Conservation (phyloP, 2,797 vertebrate genomes). For the Protosalanx chinensis region DNA sequence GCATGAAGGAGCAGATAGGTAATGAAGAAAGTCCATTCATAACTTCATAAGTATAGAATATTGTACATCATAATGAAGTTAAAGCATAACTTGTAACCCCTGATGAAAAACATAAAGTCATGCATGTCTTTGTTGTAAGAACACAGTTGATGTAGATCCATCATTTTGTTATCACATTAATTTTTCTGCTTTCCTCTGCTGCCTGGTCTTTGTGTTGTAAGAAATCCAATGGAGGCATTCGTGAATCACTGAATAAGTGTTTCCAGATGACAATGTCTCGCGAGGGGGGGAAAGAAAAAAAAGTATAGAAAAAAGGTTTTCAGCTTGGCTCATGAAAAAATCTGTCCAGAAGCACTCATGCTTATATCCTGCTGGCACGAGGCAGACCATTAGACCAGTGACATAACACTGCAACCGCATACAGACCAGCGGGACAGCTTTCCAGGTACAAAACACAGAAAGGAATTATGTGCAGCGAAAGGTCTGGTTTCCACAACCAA, state of each 20-base stretch:
- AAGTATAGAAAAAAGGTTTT: conserved; percentile 53
- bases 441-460: background rate
- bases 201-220: conserved; percentile 64
- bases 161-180: conserved; percentile 55
- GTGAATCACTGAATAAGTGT: conserved; percentile 75
- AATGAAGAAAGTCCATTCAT: background rate
- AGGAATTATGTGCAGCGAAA: conserved; percentile 34
- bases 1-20: background rate
- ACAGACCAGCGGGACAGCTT: background rate
- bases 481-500: conserved; percentile 54
- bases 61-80: background rate
- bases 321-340: conserved; percentile 48
- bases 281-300: conserved; percentile 37
- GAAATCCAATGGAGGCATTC: conserved; percentile 73
- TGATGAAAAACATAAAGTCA: background rate
- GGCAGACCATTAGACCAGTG: conserved; percentile 18
- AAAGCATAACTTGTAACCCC: background rate
- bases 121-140: background rate
- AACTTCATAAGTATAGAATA: background rate
- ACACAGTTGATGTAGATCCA: conserved; percentile 41
- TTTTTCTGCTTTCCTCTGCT: conserved; percentile 41
- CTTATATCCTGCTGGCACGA: conserved; percentile 60
- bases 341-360: conserved; percentile 39
- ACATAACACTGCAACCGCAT: conserved; percentile 30
- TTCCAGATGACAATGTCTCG: conserved; percentile 78